These are phyloP conservation scores for Onychomys torridus DNA, from an alignment of 2,797 vertebrate genomes.

Conservation along the genomic window DNA sequence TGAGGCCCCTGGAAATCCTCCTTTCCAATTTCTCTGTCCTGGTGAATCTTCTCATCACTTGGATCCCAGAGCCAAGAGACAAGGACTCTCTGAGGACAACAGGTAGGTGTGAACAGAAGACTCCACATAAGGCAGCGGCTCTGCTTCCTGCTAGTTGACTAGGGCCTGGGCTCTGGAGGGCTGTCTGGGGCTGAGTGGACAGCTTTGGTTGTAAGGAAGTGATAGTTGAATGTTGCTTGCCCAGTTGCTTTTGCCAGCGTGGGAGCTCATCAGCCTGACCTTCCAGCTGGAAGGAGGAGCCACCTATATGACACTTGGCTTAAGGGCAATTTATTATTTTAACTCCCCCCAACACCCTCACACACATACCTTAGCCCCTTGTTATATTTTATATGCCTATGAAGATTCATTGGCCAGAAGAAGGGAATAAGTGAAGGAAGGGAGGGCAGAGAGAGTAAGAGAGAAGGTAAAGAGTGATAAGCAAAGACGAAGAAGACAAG, in stretches of 20 bases:
- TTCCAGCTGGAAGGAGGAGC: background rate
- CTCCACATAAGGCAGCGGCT: background rate
- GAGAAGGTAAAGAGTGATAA: background rate
- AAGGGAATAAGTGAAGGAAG: background rate
- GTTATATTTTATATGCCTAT: background rate
- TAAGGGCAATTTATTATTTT: background rate
- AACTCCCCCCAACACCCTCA: background rate
- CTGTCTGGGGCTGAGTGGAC: conserved; percentile 5
- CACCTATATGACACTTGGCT: background rate
- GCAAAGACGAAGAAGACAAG: background rate
- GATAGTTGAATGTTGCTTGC: background rate
- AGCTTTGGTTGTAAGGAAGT: conserved; percentile 66
- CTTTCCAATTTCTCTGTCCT: background rate
- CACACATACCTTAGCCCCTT: background rate
- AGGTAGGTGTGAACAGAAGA: background rate
- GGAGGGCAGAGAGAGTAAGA: background rate
- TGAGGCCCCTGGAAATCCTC: background rate
- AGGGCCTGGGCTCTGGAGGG: background rate
- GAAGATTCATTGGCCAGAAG: background rate
- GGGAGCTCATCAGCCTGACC: background rate
- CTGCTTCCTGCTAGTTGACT: background rate
- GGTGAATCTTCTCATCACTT: background rate
- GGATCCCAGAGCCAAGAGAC: background rate
- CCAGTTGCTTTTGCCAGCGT: conserved; percentile 22
- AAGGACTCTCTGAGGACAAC: background rate